A percentile compares a stretch with the other conserved stretches of the same genome.
Evolutionary conservation across 2,797 vertebrate genomes (phyloP).

Genomic region (Onychomys arenicola): DNA sequence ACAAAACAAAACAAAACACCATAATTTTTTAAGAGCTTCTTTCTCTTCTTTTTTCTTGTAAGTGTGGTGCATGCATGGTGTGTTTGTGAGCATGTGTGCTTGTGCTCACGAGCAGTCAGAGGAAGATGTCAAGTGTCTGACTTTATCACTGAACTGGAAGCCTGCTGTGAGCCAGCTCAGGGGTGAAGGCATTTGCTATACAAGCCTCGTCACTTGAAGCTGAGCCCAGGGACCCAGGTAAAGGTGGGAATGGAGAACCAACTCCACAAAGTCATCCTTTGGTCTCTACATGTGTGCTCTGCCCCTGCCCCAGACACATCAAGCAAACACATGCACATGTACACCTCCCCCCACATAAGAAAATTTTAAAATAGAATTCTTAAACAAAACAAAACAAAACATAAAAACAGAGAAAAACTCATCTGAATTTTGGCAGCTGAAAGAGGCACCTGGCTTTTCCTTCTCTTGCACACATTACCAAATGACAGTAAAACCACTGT

Average conservation of each 20-base stretch:
- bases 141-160: not conserved
- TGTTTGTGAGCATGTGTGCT: not conserved
- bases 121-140: not conserved
- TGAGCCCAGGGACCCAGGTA: not conserved
- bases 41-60: not conserved
- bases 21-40: not conserved
- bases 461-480: constrained; percentile 2
- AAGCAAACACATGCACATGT: too few species aligned
- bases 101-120: not conserved
- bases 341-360: not conserved
- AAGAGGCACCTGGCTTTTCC: not conserved
- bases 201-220: not conserved
- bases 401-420: too few species aligned
- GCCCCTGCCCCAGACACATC: not conserved
- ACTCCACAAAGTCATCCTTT: not conserved
- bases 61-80: too few species aligned
- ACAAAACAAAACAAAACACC: too few species aligned
- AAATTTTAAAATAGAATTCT: not conserved
- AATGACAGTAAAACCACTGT: not conserved
- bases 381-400: too few species aligned
- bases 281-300: not conserved
- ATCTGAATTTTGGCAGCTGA: not conserved
- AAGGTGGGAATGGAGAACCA: not conserved
- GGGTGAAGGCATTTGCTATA: not conserved
- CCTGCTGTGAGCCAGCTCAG: not conserved